Evolutionary conservation across 2,888 invertebrate species (phyloP).

Genomic region (Thymelicus lineola): DNA sequence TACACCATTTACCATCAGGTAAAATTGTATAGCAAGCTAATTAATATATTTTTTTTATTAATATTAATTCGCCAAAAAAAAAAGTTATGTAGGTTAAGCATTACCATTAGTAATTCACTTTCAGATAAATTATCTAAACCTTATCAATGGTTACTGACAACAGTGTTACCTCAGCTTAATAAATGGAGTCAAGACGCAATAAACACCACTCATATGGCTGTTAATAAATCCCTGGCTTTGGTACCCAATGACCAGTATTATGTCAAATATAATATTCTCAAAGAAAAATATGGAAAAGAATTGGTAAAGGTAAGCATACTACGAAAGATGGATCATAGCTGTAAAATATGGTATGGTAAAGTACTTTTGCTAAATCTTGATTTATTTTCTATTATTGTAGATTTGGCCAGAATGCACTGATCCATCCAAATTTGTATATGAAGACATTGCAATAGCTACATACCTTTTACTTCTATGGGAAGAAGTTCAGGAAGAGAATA

Average conservation of each 20-base stretch:
- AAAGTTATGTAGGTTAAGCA: too few relatives aligned
- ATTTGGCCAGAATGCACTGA: constrained; percentile 97
- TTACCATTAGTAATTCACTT: constrained; percentile 15
- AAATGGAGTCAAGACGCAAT: constrained; percentile 85
- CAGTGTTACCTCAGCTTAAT: constrained; percentile 85
- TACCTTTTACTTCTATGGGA: constrained; percentile 94
- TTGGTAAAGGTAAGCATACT: constrained; percentile 87
- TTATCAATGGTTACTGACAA: constrained; percentile 82
- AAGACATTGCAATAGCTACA: constrained; percentile 97
- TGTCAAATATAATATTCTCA: constrained; percentile 89
- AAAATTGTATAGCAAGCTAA: too few relatives aligned
- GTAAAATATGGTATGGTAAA: too few relatives aligned
- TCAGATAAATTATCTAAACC: constrained; percentile 61
- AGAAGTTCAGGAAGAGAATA: constrained; percentile 77
- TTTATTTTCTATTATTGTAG: constrained; percentile 61
- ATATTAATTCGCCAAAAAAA: too few relatives aligned
- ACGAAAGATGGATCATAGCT: background rate
- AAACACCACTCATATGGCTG: constrained; percentile 49
- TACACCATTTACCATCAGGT: too few relatives aligned
- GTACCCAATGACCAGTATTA: constrained; percentile 89
- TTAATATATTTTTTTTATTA: too few relatives aligned
- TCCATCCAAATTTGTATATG: constrained; percentile 97
- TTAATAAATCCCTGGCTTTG: constrained; percentile 86
- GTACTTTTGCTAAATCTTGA: background rate
- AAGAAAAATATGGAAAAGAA: constrained; percentile 90